Percentiles rank a stretch among this genome's conserved stretches.
Conservation (phyloP, 2,113 vertebrate species). For the Chlamydotis undulata region DNA sequence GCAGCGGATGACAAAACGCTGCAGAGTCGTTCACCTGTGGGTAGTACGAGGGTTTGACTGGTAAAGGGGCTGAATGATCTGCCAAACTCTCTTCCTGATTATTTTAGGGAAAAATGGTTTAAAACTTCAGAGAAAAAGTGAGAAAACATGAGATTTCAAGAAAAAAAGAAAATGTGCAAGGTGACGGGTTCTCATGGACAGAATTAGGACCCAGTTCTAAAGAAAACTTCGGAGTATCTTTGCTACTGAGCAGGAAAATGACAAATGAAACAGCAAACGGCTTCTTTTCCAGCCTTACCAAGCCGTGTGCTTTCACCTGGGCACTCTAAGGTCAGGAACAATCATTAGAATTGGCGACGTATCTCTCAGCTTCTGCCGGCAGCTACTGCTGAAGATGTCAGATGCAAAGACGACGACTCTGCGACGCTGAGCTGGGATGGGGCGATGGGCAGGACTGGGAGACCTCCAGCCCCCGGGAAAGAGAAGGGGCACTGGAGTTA, state of each 20-base stretch:
- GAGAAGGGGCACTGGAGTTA: not conserved
- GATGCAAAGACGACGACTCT: not conserved
- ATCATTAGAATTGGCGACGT: not conserved
- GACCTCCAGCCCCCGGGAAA: not conserved
- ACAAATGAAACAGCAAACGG: not conserved
- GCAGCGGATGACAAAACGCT: not conserved
- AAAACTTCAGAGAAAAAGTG: not conserved
- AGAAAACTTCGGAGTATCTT: not conserved
- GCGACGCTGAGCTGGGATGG: fast-evolving
- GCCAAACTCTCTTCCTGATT: not conserved
- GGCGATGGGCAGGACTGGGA: not conserved
- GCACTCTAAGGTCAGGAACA: fast-evolving
- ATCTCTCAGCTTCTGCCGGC: not conserved
- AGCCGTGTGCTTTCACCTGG: not conserved
- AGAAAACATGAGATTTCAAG: not conserved
- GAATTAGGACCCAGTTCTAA: not conserved
- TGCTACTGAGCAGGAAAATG: not conserved
- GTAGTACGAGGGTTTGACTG: not conserved
- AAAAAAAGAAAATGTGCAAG: not conserved
- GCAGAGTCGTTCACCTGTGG: not conserved
- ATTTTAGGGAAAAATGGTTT: not conserved
- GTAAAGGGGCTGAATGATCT: not conserved
- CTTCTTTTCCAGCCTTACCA: not conserved
- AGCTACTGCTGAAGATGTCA: not conserved
- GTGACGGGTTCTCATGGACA: not conserved